These are phyloP conservation scores for Fragum fragum DNA, from an alignment of 2,888 invertebrate species.

Conservation along the genomic window DNA sequence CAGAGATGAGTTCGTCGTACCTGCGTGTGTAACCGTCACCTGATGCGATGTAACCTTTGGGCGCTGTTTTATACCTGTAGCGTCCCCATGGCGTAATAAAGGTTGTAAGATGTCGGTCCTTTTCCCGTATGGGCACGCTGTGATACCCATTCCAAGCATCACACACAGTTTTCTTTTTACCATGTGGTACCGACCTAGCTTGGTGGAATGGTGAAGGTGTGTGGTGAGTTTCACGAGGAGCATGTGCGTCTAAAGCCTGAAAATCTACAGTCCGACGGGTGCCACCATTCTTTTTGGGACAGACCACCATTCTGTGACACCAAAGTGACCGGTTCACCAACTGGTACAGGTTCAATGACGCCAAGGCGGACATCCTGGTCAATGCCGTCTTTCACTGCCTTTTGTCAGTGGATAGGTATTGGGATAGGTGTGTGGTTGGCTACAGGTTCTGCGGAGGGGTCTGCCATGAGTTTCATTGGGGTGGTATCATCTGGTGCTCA, in stretches of 20 bases:
- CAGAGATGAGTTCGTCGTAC: conserved; percentile 71
- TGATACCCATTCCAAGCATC: too few relatives aligned
- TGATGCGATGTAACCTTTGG: conserved; percentile 71
- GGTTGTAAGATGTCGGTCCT: too few relatives aligned
- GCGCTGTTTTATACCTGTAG: too few relatives aligned
- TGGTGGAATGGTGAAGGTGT: conserved; percentile 71
- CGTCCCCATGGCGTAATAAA: too few relatives aligned
- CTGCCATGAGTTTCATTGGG: conserved; percentile 70
- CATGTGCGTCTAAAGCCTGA: conserved; percentile 71
- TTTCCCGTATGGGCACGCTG: too few relatives aligned
- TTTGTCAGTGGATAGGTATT: too few relatives aligned
- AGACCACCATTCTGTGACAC: conserved; percentile 16
- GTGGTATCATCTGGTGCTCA: conserved; percentile 71
- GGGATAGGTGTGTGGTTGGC: conserved; percentile 74
- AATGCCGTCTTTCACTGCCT: too few relatives aligned
- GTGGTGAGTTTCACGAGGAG: conserved; percentile 63
- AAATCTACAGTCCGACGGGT: conserved; percentile 72
- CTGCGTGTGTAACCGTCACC: conserved; percentile 68
- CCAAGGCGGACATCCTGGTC: too few relatives aligned
- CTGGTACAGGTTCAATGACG: too few relatives aligned
- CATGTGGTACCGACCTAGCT: conserved; percentile 66
- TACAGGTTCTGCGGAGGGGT: conserved; percentile 68
- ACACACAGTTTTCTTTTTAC: conserved; percentile 68
- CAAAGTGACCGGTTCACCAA: too few relatives aligned
- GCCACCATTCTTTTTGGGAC: conserved; percentile 62